Evolutionary conservation across 92 coral and sea anemone genomes (phyloP).

Genomic region (Porites divaricata): DNA sequence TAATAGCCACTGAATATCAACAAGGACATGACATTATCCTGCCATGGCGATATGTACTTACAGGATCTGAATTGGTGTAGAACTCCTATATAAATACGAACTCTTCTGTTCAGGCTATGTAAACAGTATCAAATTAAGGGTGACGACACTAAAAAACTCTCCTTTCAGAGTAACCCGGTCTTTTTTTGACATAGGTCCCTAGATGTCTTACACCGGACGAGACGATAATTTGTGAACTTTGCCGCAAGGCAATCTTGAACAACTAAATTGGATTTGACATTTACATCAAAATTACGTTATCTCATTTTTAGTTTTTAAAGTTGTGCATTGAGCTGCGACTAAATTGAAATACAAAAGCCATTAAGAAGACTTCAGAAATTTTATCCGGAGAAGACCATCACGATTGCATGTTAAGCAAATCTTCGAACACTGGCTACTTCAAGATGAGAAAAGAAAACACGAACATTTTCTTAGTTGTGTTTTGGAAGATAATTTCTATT

Average conservation of each 20-base stretch:
- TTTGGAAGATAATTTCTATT: neutral
- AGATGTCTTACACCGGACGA: neutral
- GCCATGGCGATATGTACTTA: neutral
- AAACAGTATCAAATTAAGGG: slow-evolving; percentile 42
- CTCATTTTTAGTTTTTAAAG: no score
- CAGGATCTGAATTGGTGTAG: neutral
- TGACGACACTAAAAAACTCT: neutral
- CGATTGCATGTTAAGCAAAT: neutral
- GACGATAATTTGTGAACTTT: neutral
- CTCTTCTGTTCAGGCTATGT: neutral
- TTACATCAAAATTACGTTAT: neutral
- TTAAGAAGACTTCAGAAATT: neutral
- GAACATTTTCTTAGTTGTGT: neutral
- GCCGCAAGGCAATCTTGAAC: slow-evolving; percentile 1
- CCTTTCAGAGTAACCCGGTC: neutral
- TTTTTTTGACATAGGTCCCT: neutral
- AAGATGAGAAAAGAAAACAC: slow-evolving; percentile 19
- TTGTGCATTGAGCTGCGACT: slow-evolving; percentile 20
- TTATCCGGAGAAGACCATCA: neutral
- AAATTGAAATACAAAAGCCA: neutral
- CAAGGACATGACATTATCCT: slow-evolving; percentile 17
- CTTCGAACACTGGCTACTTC: neutral
- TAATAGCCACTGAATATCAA: neutral
- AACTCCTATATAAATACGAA: slow-evolving; percentile 13
- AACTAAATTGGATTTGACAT: slow-evolving; percentile 9